Evolutionary conservation across 2,888 invertebrate species (phyloP).

Genomic region (Dicranocentrus wangi): DNA sequence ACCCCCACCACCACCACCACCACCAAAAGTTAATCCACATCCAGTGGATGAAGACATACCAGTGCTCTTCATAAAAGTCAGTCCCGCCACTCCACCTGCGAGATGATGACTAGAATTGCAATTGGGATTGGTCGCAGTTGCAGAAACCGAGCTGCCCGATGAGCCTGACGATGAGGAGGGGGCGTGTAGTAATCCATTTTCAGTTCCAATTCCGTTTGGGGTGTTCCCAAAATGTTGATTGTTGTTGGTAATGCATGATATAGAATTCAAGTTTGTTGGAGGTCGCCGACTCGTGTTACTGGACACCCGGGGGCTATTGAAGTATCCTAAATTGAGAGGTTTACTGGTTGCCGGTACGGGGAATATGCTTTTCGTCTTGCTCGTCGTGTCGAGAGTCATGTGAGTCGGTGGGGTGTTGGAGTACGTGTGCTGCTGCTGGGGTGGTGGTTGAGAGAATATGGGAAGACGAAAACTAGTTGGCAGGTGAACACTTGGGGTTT

Average conservation of each 20-base stretch:
- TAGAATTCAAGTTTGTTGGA: constrained; percentile 35
- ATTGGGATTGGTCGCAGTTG: constrained; percentile 52
- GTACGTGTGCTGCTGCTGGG: constrained; percentile 62
- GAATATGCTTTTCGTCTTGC: constrained; percentile 53
- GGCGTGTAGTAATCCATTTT: constrained; percentile 40
- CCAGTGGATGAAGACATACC: constrained; percentile 61
- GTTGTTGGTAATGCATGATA: constrained; percentile 44
- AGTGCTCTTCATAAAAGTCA: constrained; percentile 63
- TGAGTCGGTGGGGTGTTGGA: constrained; percentile 49
- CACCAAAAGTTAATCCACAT: constrained; percentile 58
- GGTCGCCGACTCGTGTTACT: constrained; percentile 46
- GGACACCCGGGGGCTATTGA: constrained; percentile 62
- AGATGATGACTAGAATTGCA: constrained; percentile 60
- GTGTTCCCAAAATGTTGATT: constrained; percentile 37
- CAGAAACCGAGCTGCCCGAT: constrained; percentile 47
- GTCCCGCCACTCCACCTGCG: constrained; percentile 49
- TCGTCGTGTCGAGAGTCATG: constrained; percentile 43
- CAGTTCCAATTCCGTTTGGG: constrained; percentile 23
- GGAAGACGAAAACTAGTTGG: constrained; percentile 61
- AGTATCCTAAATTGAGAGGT: constrained; percentile 56
- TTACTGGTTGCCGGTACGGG: constrained; percentile 54
- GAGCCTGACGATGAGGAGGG: constrained; percentile 49
- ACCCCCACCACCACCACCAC: constrained; percentile 35
- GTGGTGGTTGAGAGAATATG: constrained; percentile 51
- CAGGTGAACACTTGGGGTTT: constrained; percentile 58